Evolutionary conservation across 2,888 invertebrate genomes (phyloP), one percentile per base, ranked within the genome.

Genomic region (Tiliacea aurago): DNA sequence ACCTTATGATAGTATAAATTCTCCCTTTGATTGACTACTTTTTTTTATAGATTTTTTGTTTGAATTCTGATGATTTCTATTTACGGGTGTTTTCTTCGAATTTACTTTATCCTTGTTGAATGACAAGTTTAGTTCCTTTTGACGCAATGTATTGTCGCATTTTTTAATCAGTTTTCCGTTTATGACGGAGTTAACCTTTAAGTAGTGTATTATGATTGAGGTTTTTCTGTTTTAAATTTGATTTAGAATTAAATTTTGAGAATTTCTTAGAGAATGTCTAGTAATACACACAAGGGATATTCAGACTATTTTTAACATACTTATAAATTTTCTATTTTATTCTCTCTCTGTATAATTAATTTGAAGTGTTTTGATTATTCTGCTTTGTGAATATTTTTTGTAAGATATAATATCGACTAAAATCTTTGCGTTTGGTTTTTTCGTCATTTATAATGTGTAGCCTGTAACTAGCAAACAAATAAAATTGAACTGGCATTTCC

Each of bases 391-490:
- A 62, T 62, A 20, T 51, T 67, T 55, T 33, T 58, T 9, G 15
- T 1, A 53, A 62, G 53, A 61, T 55, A 11, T 47, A 68, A 18
- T 7, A 28, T 62, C 5, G n/a, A 33, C 41, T 53, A 33, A 23
- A 59, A 64, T n/a, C 10, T 33, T 63, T 45, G 55, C 18, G 11
- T 67, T 28, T 23, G 3, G 20, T 41, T 47, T 63, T 51, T 47
- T 37, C 20, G 33, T 49, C 2, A 45, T 76, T 64, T 64, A 11
- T 70, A 53, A 74, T 62, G 71, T 79, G 76, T 75, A 78, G 75
- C 65, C 59, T 66, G 13, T 67, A 20, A 53, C 55, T 33, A 28
- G 76, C 66, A 37, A 69, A 43, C 66, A 69, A 79, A 83, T 81
- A 79, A 75, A 75, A 66, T 1, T 49, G 53, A 55, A 69, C 45